phyloP scores from a whole-genome alignment of 2,888 invertebrate genomes.

The Pimpla rufipes region DNA sequence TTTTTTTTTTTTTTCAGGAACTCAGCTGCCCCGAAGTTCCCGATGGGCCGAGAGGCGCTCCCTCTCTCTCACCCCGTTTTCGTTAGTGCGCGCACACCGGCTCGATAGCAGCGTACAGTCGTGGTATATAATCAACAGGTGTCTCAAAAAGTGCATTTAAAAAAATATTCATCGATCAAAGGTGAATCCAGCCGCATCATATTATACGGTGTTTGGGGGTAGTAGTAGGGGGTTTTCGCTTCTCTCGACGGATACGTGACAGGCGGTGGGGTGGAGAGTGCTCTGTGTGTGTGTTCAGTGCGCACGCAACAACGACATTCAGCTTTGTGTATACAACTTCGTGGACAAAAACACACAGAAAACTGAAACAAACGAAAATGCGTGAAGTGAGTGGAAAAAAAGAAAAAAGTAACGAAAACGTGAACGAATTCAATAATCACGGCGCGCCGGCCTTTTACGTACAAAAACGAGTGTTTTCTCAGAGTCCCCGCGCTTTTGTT shows the following conservation, averaged over 20 bases:
- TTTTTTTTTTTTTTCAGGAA: slow-evolving; percentile 19
- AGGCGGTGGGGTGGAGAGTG: not conserved
- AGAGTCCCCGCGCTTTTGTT: slow-evolving; percentile 18
- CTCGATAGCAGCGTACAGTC: slow-evolving; percentile 63
- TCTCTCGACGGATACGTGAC: slow-evolving; percentile 5
- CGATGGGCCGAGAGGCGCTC: slow-evolving; percentile 25
- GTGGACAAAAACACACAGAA: not conserved
- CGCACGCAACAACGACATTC: slow-evolving; percentile 67
- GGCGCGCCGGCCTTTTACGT: slow-evolving; percentile 35
- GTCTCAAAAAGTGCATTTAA: slow-evolving; percentile 73
- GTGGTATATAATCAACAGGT: slow-evolving; percentile 73
- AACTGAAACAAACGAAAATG: slow-evolving; percentile 11
- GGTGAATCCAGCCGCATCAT: slow-evolving; percentile 17
- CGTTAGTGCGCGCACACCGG: slow-evolving; percentile 65
- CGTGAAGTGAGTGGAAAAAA: no score
- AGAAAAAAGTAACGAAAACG: not conserved
- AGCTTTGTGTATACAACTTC: slow-evolving; percentile 20
- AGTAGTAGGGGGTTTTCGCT: no score
- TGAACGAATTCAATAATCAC: not conserved
- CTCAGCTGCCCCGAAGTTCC: slow-evolving; percentile 6
- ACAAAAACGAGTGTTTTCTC: slow-evolving; percentile 25
- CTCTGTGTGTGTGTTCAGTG: slow-evolving; percentile 36
- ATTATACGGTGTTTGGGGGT: not conserved
- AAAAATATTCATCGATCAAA: slow-evolving; percentile 69
- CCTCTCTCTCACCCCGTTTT: slow-evolving; percentile 18